Evolutionary conservation across 2,797 vertebrate species (phyloP), one percentile per base, ranked within the genome.

Genomic region (Leptoclinus maculatus): DNA sequence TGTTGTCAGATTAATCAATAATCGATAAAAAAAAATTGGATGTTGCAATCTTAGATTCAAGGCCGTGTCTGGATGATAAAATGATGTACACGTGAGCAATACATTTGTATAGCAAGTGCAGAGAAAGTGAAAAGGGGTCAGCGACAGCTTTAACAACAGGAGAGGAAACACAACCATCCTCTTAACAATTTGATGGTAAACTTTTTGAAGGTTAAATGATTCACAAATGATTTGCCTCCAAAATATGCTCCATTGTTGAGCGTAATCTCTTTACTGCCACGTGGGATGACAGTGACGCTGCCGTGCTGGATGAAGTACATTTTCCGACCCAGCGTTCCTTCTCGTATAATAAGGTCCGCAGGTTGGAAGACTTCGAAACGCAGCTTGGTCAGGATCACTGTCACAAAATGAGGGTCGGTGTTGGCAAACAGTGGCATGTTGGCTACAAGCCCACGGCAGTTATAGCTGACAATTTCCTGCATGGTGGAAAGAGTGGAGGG

Each of bases 281-380:
- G 96, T 29, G 97, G 96, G 80, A 95, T 78, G 71, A 98, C 94
- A 1, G 95, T 97, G 86, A 97, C 96, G 14, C 96, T 92, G 0
- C 97, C 97, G 0, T 98, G 97, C 84, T 98, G 97, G 90, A 98
- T 97, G 88, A 98, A 98, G 86, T 97, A 98, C 97, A 98, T 98
- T 87, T 98, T 98, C 56, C 96, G 95, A 73, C 97, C 97, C 0
- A 98, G 94, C 5, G 96, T 97, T 57, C 97, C 97, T 83, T 98
- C 97, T 0, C 97, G 94, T 83, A 98, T 96, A 25, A 98, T 93
- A 53, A 95, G 92, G 82, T 98, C 97, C 0, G 87, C 93, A 0
- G 97, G 97, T 73, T 97, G 96, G 81, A 98, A 98, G 68, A 98
- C 97, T 87, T 98, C 97, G 0, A 98, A 98, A 66, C 95, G 96